Conservation (phyloP, 1,140 invertebrate species). For the Cylas formicarius region DNA sequence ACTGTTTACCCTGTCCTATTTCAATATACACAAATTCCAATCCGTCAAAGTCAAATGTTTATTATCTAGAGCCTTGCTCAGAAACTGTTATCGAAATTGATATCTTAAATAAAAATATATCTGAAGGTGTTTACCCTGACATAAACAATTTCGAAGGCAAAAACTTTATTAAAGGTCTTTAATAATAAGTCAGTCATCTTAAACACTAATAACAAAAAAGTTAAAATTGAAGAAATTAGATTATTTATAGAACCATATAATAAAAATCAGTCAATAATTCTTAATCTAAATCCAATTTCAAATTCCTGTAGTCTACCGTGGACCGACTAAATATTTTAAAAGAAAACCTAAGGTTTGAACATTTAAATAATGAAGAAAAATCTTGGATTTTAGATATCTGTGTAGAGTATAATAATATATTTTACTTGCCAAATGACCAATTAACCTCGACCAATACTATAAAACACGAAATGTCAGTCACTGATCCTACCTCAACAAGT, state of each 20-base stretch:
- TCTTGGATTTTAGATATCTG: constrained; percentile 13
- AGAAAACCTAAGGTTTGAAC: constrained; percentile 17
- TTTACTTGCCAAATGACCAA: constrained; percentile 25
- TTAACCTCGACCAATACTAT: constrained; percentile 20
- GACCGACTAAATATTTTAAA: constrained; percentile 7
- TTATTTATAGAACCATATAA: constrained; percentile 9
- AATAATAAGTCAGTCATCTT: constrained; percentile 18
- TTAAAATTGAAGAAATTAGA: constrained; percentile 4
- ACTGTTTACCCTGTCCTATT: constrained; percentile 3
- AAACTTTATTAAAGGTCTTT: constrained; percentile 11
- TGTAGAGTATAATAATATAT: constrained; percentile 26
- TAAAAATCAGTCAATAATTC: constrained; percentile 10
- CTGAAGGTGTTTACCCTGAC: constrained; percentile 16
- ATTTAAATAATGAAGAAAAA: constrained; percentile 26
- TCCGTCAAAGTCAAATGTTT: neutral
- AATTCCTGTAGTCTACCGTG: too few species aligned
- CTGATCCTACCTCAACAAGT: constrained; percentile 24
- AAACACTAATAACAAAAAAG: constrained; percentile 15
- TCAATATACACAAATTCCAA: constrained; percentile 1
- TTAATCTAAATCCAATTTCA: neutral
- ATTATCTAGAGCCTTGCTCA: constrained; percentile 6
- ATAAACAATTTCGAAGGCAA: constrained; percentile 14
- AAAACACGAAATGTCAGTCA: constrained; percentile 31
- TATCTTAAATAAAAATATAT: constrained; percentile 17
- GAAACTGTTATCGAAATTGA: constrained; percentile 17